phyloP scores from a whole-genome alignment of 2,113 vertebrate genomes.

The Onychostoma macrolepis region DNA sequence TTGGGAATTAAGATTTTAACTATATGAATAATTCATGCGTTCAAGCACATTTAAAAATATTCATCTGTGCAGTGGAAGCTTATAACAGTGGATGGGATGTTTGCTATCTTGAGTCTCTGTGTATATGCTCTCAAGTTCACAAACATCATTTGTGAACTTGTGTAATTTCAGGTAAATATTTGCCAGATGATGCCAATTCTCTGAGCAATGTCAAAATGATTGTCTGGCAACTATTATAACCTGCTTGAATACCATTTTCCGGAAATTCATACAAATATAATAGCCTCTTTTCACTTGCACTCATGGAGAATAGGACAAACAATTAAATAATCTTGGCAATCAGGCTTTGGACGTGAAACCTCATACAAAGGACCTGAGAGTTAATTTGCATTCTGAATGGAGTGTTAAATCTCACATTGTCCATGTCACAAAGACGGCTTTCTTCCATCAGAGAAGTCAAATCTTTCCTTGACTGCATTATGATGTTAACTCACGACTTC shows the following conservation, averaged over 20 bases:
- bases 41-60: conserved; percentile 11
- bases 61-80: neutral
- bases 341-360: conserved; percentile 21
- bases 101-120: neutral
- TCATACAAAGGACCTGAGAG: conserved; percentile 7
- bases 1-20: conserved; percentile 20
- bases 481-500: neutral
- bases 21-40: conserved; percentile 32
- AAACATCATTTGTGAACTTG: conserved; percentile 4
- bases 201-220: conserved; percentile 1
- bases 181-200: neutral
- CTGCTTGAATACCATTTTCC: neutral
- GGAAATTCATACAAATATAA: conserved; percentile 10
- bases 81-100: neutral
- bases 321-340: conserved; percentile 18
- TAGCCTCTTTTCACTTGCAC: neutral
- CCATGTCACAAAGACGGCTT: conserved; percentile 1
- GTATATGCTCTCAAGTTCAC: neutral
- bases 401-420: conserved; percentile 13
- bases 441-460: conserved; percentile 2
- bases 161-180: conserved; percentile 31
- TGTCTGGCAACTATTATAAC: conserved; percentile 17
- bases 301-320: conserved; percentile 20
- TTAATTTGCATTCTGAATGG: conserved; percentile 19
- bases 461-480: neutral